phyloP scores from a whole-genome alignment of 2,113 vertebrate genomes.

The Tetrax tetrax region DNA sequence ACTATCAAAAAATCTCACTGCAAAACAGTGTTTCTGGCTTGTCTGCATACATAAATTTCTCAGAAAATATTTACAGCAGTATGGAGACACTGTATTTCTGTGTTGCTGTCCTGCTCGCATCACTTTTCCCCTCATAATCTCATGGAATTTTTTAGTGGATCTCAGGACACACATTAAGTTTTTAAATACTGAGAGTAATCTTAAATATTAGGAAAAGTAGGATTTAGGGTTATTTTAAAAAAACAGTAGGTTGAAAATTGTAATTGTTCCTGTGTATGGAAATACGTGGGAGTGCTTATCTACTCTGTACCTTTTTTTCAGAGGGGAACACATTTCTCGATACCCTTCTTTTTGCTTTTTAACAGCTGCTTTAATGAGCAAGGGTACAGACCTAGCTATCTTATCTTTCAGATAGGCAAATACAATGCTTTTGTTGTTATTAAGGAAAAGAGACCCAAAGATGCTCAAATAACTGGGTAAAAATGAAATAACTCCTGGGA shows the following conservation, averaged over 20 bases:
- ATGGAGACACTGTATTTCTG: background rate
- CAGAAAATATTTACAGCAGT: background rate
- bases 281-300: background rate
- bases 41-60: background rate
- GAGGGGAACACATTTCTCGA: background rate
- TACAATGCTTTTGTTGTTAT: background rate
- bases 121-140: background rate
- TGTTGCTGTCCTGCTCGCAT: background rate
- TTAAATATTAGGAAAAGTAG: background rate
- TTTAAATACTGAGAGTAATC: background rate
- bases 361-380: background rate
- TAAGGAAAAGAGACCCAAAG: background rate
- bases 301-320: background rate
- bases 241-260: background rate
- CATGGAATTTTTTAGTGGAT: background rate
- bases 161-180: background rate
- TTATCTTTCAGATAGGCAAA: background rate
- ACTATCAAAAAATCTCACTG: background rate
- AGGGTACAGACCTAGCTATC: background rate
- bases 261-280: background rate
- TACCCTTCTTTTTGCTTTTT: background rate
- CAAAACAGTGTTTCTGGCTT: background rate
- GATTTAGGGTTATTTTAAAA: background rate
- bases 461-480: background rate
- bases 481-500: conserved; percentile 41